A percentile compares a stretch with the other conserved stretches of the same genome.
Conservation (phyloP, 1,140 invertebrate genomes). For the Varroa destructor region DNA sequence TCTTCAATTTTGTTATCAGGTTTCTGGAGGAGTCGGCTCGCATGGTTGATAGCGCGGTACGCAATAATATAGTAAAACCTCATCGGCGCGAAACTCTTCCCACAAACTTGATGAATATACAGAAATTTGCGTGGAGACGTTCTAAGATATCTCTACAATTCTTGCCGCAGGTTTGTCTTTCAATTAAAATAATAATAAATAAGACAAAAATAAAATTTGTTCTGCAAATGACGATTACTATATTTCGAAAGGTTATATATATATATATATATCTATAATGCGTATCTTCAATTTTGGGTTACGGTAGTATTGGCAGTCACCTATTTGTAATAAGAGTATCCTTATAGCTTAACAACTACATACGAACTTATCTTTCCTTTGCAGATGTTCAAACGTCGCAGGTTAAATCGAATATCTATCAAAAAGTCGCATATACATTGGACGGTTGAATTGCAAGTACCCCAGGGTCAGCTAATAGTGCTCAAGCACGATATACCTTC, state of each 20-base stretch:
- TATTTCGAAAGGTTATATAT: too few species aligned
- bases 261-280: too few species aligned
- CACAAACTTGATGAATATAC: background rate
- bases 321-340: too few species aligned
- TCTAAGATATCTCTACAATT: background rate
- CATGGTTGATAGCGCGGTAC: background rate
- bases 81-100: background rate
- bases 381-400: background rate
- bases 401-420: background rate
- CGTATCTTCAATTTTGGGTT: too few species aligned
- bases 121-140: background rate
- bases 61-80: constrained; percentile 5
- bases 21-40: constrained; percentile 13
- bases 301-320: too few species aligned
- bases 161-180: background rate
- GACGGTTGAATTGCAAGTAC: background rate
- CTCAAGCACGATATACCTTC: constrained; percentile 1
- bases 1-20: background rate
- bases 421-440: constrained; percentile 1
- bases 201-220: too few species aligned
- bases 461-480: background rate
- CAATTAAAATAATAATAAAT: too few species aligned
- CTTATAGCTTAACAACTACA: background rate
- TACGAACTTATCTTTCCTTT: background rate
- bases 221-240: too few species aligned